Evolutionary conservation across 2,888 invertebrate genomes (phyloP).

Genomic region (Oscheius sp.): DNA sequence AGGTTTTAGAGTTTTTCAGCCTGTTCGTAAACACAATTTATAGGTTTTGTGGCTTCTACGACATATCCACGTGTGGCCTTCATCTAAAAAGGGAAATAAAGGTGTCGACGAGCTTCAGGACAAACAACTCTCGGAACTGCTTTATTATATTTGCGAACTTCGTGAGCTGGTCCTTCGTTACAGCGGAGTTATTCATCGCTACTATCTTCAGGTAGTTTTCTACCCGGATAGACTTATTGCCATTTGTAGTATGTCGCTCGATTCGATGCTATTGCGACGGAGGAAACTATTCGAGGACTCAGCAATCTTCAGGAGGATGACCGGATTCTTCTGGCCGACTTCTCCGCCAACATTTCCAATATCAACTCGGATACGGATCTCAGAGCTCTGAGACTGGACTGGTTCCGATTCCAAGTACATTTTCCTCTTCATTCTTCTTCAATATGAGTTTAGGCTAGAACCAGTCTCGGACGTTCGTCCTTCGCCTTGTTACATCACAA

Average conservation of each 20-base stretch:
- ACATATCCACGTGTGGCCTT: conserved; percentile 94
- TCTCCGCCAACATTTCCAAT: conserved; percentile 52
- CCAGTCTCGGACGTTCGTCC: conserved; percentile 86
- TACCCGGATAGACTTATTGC: background rate
- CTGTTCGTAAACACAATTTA: background rate
- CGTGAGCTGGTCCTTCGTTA: conserved; percentile 87
- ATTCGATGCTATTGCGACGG: conserved; percentile 92
- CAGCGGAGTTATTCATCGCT: conserved; percentile 92
- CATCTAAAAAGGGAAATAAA: conserved; percentile 78
- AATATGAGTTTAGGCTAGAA: conserved; percentile 80
- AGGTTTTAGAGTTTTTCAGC: conserved; percentile 78
- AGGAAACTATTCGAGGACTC: conserved; percentile 78
- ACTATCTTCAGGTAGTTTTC: conserved; percentile 56
- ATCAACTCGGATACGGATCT: conserved; percentile 81
- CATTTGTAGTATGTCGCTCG: conserved; percentile 87
- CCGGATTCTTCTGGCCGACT: conserved; percentile 60
- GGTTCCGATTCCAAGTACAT: conserved; percentile 88
- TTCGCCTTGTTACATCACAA: conserved; percentile 82
- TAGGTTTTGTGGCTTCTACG: conserved; percentile 86
- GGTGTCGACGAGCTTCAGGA: conserved; percentile 56
- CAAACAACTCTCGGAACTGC: conserved; percentile 91
- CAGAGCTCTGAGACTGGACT: conserved; percentile 91
- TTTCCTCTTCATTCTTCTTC: background rate
- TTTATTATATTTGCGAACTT: conserved; percentile 98
- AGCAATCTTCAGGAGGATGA: conserved; percentile 62